phyloP scores from a whole-genome alignment of 1,140 invertebrate species.

The Drosophila nasuta region DNA sequence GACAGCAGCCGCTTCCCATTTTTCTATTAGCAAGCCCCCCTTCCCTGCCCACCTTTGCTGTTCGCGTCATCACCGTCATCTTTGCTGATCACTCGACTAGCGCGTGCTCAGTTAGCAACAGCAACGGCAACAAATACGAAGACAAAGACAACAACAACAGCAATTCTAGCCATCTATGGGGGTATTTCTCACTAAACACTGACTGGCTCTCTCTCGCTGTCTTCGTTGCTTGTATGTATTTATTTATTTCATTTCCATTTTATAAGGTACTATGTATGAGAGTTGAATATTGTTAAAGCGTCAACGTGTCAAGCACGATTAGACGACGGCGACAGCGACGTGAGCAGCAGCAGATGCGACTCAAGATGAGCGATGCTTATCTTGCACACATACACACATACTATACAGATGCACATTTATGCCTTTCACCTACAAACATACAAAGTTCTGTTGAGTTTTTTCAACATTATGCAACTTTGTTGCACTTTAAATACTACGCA shows the following conservation, averaged over 20 bases:
- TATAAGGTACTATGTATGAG: slow-evolving; percentile 45
- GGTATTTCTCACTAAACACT: slow-evolving; percentile 10
- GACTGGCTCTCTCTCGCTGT: slow-evolving; percentile 7
- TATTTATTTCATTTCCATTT: slow-evolving; percentile 55
- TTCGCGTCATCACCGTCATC: slow-evolving; percentile 12
- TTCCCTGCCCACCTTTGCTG: not conserved
- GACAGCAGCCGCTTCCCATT: slow-evolving; percentile 25
- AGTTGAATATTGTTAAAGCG: slow-evolving; percentile 37
- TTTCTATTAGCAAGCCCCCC: slow-evolving; percentile 23
- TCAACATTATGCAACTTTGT: not conserved
- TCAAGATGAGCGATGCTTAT: slow-evolving; percentile 21
- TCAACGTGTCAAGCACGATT: slow-evolving; percentile 57
- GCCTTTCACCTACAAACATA: no score
- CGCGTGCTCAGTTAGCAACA: slow-evolving; percentile 63
- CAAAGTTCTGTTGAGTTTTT: not conserved
- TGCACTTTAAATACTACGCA: slow-evolving; percentile 7
- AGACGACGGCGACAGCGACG: slow-evolving; percentile 2
- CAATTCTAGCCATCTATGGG: slow-evolving; percentile 70
- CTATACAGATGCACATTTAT: not conserved
- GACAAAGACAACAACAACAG: slow-evolving; percentile 19
- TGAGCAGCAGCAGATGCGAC: slow-evolving; percentile 4
- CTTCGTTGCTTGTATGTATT: slow-evolving; percentile 39
- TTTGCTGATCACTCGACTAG: slow-evolving; percentile 63
- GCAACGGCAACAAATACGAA: slow-evolving; percentile 24
- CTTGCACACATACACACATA: not conserved